Evolutionary conservation across 1,140 invertebrate species (phyloP), one percentile per base, ranked within the genome.

Genomic region (Bombus pascuorum): DNA sequence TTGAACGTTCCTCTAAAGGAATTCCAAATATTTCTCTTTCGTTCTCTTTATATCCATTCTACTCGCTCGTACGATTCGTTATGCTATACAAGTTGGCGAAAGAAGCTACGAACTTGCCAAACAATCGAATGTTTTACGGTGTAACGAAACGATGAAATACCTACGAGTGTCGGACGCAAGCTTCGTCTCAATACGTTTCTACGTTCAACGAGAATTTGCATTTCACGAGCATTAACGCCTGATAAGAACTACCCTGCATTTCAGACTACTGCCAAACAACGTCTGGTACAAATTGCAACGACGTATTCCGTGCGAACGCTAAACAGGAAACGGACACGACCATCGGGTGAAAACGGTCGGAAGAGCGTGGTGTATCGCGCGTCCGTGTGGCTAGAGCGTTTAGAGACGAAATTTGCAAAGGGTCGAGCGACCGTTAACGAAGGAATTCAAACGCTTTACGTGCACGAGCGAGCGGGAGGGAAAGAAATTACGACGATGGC

Each of bases 401-500:
- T 44, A 13, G 10, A 34, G 6, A 8, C 12, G 66, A 80, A 72
- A 72, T 37, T 84, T 32, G 78, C 28, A 39, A 34, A 37, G 32
- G 53, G 62, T n/a, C 15, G n/a, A 32, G 39, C 57, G 39, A 37
- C 53, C 59, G 71, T 82, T 86, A 83, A 83, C 81, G 81, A 86
- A 73, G 80, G 62, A 68, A 75, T 82, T 70, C 32, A 83, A 76
- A 83, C 57, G 70, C 3, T 32, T 2, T 28, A 28, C 75, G 32
- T 5, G 47, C 10, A 42, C 65, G 71, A 18, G n/a, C 34, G 72
- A 65, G 73, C 6, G n/a, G 71, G 44, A 8, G 80, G 62, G 53
- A 57, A 39, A 75, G 72, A 73, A 81, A 78, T 80, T 78, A 74
- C 70, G 72, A 79, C 42, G 53, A 22, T 34, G 70, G 42, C 28